Percentiles rank a stretch among this genome's conserved stretches.
Conservation (phyloP, 2,888 invertebrate genomes). For the Hybos culiciformis region DNA sequence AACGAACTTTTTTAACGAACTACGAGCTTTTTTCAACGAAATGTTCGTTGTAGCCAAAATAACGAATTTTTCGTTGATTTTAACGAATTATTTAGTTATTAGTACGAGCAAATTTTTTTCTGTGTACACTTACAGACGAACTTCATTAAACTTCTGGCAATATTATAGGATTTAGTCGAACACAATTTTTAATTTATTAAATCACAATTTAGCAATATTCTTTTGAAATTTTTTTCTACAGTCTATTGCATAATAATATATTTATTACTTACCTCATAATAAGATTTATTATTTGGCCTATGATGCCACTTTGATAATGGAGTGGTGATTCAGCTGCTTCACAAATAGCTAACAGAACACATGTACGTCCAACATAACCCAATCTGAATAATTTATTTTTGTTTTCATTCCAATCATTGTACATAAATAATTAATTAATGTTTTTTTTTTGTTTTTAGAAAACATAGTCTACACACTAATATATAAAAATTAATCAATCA, state of each 20-base stretch:
- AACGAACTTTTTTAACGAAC: too few species aligned
- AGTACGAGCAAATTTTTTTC: too few species aligned
- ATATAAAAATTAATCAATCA: not conserved
- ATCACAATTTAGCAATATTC: too few species aligned
- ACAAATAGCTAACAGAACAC: constrained; percentile 57
- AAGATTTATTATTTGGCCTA: constrained; percentile 58
- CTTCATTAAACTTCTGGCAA: too few species aligned
- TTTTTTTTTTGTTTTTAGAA: not conserved
- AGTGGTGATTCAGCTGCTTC: constrained; percentile 54
- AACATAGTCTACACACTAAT: not conserved
- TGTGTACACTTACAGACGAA: too few species aligned
- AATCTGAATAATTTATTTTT: constrained; percentile 36
- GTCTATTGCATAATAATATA: not conserved
- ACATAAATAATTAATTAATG: not conserved
- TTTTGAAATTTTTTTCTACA: too few species aligned
- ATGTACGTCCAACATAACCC: constrained; percentile 49
- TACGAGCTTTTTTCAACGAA: too few species aligned
- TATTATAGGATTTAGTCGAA: too few species aligned
- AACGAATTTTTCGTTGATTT: too few species aligned
- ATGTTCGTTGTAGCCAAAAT: too few species aligned
- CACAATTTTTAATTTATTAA: too few species aligned
- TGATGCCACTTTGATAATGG: constrained; percentile 49
- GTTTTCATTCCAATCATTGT: not conserved
- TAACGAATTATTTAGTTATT: too few species aligned
- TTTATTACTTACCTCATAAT: constrained; percentile 49